Base-by-base conservation (phyloP, 2,113 vertebrate species). In the Vidua macroura region DNA sequence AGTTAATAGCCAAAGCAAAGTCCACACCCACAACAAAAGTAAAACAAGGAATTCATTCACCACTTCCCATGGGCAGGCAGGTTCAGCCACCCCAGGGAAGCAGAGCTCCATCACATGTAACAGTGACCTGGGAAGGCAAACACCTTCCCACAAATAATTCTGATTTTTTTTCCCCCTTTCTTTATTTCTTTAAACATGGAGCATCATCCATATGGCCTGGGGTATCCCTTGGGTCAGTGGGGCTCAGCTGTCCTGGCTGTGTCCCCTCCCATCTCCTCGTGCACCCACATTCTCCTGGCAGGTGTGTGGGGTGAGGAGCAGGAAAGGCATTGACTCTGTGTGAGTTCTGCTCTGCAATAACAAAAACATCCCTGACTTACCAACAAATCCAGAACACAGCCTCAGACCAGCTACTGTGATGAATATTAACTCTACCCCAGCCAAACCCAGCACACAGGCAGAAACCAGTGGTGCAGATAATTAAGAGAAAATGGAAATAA, bases 401-500 rank as follows among this genome's bases (percentile, higher is more conserved):
- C 75, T 5, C 48, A 68, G 14, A 55, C 13, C 48, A 75, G 75
- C 18, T 15, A 24, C 68, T 62, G 75, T 21, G 48, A 37, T 13
- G 35, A 75, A 49, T 49, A 80, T 80, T 62, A 91, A 74, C 75
- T 83, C 79, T 43, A 68, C 7, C 31, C 53, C 68, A 91, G 62
- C 62, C 83, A 74, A 75, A 91, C 13, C 22, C 27, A 62, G 53
- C 48, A 62, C 25, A 74, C 2, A 30, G 2, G 7, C 70, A 80
- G 59, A 74, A 62, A 75, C 25, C 56, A 86, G 51, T 60, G 82
- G 56, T 56, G 73, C 86, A 93, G 72, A 44, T 88, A 92, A 96
- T 90, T 87, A 83, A 67, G 41, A 63, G 44, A 48, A 82, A 89
- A 91, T 76, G 31, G 31, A 53, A 77, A 27, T 35, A 62, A 73